These are phyloP conservation scores for Drosophila pandora DNA, from an alignment of 1,140 invertebrate genomes.

Conservation along the genomic window DNA sequence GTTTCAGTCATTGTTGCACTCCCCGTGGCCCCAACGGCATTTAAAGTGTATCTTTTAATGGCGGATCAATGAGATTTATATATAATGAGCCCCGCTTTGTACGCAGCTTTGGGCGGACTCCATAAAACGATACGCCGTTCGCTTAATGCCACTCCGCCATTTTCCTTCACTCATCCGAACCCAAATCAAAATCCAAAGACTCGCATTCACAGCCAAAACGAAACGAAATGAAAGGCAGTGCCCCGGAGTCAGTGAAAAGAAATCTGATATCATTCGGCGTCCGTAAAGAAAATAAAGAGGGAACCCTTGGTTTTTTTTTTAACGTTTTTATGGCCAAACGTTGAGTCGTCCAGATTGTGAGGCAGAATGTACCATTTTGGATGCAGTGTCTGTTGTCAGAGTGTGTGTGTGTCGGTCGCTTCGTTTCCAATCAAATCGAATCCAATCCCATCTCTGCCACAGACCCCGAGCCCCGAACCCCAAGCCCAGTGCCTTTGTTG, in stretches of 20 bases:
- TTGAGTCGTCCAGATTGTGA: constrained; percentile 60
- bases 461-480: constrained; percentile 18
- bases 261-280: constrained; percentile 79
- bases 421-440: constrained; percentile 37
- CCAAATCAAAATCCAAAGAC: constrained; percentile 21
- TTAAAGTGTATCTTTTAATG: constrained; percentile 64
- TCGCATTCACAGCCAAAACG: constrained; percentile 32
- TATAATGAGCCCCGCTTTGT: constrained; percentile 64
- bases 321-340: constrained; percentile 52
- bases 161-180: constrained; percentile 38
- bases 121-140: constrained; percentile 53
- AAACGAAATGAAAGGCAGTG: constrained; percentile 38
- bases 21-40: constrained; percentile 14
- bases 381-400: constrained; percentile 52
- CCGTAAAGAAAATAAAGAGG: constrained; percentile 61
- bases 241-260: constrained; percentile 54
- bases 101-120: constrained; percentile 54
- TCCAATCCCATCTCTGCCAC: constrained; percentile 30
- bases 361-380: constrained; percentile 77
- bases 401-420: constrained; percentile 4
- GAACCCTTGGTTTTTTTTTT: constrained; percentile 54
- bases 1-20: constrained; percentile 35
- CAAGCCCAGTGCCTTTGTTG: constrained; percentile 54
- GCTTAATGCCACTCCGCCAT: constrained; percentile 62
- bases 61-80: constrained; percentile 76